These are phyloP conservation scores for Atrina japonica DNA, from an alignment of 2,888 invertebrate genomes.

Conservation along the genomic window DNA sequence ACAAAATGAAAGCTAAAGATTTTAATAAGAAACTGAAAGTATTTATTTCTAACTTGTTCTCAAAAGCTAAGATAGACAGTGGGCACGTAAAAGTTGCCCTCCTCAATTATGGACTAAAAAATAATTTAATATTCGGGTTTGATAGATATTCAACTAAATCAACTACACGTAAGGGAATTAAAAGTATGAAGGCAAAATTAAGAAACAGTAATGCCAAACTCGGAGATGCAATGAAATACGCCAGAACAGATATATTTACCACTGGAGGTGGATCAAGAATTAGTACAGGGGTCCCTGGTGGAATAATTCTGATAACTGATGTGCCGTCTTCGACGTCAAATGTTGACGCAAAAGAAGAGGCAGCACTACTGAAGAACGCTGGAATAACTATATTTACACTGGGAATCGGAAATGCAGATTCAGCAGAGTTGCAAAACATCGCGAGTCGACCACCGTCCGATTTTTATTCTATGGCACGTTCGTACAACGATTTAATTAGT, in stretches of 20 bases:
- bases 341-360: conserved; percentile 13
- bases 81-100: conserved; percentile 68
- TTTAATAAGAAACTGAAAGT: conserved; percentile 51
- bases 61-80: conserved; percentile 52
- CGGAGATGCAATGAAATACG: conserved; percentile 14
- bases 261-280: conserved; percentile 23
- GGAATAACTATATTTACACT: conserved; percentile 35
- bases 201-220: conserved; percentile 38
- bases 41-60: conserved; percentile 53
- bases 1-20: conserved; percentile 51
- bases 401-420: conserved; percentile 43
- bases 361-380: conserved; percentile 18
- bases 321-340: conserved; percentile 19
- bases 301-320: conserved; percentile 36
- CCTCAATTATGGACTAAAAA: conserved; percentile 75
- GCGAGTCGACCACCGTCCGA: conserved; percentile 42
- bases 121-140: conserved; percentile 55
- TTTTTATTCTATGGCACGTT: conserved; percentile 15
- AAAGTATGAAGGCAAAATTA: conserved; percentile 29
- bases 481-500: conserved; percentile 6
- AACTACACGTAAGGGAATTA: conserved; percentile 22
- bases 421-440: conserved; percentile 54
- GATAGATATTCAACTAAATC: conserved; percentile 47
- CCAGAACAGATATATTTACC: conserved; percentile 28
- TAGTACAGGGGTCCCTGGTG: conserved; percentile 27